Conservation (phyloP, 2,797 vertebrate species). For the Poeciliopsis infans region DNA sequence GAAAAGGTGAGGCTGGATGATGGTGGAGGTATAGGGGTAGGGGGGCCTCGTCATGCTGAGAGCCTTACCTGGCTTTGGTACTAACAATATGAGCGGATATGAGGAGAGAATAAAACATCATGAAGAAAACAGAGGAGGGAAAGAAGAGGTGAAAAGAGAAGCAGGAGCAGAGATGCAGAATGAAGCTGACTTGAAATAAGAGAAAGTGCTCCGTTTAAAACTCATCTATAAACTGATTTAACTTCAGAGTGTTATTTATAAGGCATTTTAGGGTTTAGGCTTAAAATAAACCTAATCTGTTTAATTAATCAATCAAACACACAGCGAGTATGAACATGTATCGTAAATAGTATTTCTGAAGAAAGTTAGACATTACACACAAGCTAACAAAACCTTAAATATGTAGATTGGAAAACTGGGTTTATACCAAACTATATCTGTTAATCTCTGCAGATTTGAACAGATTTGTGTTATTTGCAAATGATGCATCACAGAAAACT, state of each 20-base stretch:
- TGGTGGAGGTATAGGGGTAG: not conserved
- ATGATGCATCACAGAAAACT: not conserved
- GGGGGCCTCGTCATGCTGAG: constrained; percentile 77
- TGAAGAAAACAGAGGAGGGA: constrained; percentile 63
- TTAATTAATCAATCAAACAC: not conserved
- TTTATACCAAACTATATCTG: not conserved
- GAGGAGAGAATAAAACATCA: constrained; percentile 75
- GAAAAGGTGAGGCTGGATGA: not conserved
- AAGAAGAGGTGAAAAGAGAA: constrained; percentile 44
- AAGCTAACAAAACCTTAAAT: not conserved
- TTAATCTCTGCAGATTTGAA: not conserved
- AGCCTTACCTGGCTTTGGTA: constrained; percentile 99
- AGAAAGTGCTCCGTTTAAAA: not conserved
- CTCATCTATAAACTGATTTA: not conserved
- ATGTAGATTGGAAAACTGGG: not conserved
- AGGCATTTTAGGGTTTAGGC: not conserved
- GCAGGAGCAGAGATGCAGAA: constrained; percentile 44
- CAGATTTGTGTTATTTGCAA: not conserved
- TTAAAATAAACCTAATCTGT: not conserved
- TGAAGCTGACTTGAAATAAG: constrained; percentile 1
- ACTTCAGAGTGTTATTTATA: not conserved
- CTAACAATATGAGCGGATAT: constrained; percentile 88
- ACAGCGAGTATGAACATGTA: not conserved
- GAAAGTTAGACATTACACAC: not conserved
- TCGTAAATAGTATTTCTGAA: not conserved